Base-by-base conservation (phyloP, 2,888 invertebrate species). In the Agriopis aurantiaria region DNA sequence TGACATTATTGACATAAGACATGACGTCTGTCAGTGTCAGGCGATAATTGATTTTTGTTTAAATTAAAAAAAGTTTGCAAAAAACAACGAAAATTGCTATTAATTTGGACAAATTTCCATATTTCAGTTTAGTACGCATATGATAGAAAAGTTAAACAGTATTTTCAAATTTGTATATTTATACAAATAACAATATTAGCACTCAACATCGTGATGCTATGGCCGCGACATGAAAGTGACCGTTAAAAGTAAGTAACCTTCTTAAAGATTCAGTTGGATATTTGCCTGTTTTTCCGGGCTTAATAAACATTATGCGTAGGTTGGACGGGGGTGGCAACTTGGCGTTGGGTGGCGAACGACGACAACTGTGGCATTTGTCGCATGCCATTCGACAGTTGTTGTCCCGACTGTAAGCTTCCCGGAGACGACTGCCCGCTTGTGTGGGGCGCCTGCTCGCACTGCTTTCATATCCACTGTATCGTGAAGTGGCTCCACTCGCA, bases 381-480 rank as follows among this genome's bases (percentile, higher is more conserved):
- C 74, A 98, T 99, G 98, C 97, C 99, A 60, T 99, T 99, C 94
- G 99, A 99, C 91, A 98, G 98, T 81, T 99, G 99, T 88, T 99
- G 99, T 87, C 98, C 99, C 2, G 99, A 99, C 91, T 99, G 99
- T 93, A 98, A 98, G 91, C 95, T 98, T 75, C 99, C 99, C 33
- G 99, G 99, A 62, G 99, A 99, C 95, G 99, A 99, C 92, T 99
- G 99, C 87, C 99, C 99, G 12, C 92, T 99, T 87, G 99, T 99
- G 53, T 99, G 99, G 98, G 99, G 99, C 72, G 97, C 98, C 85
- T 99, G 99, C 91, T 98, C 99, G 9, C 99, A 99, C 94, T 99
- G 99, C 93, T 99, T 99, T 92, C 99, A 99, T 92, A 99, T 99
- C 92, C 99, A 99, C 92, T 99, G 99, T 94, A 99, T 99, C 85